These are phyloP conservation scores for Grammomys surdaster DNA, from an alignment of 2,113 vertebrate genomes.

Conservation along the genomic window DNA sequence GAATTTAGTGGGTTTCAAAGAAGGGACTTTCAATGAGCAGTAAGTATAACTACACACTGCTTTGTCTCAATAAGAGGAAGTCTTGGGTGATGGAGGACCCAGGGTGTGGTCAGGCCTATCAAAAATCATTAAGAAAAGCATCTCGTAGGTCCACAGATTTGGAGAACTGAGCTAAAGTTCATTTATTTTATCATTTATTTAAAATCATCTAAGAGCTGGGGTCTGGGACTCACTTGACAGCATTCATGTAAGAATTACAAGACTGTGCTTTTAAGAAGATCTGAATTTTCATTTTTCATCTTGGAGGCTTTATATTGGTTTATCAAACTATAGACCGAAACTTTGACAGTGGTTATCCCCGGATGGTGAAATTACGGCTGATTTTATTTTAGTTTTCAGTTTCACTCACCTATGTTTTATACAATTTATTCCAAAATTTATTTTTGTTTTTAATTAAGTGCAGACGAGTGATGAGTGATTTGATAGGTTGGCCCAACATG, in stretches of 20 bases:
- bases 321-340: background rate
- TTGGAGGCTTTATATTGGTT: background rate
- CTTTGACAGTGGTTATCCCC: background rate
- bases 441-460: background rate
- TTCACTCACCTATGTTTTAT: background rate
- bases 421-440: conserved; percentile 18
- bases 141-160: background rate
- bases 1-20: background rate
- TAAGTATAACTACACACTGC: background rate
- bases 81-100: background rate
- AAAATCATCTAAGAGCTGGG: background rate
- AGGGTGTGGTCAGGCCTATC: background rate
- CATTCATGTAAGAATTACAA: conserved; percentile 11
- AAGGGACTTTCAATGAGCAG: background rate
- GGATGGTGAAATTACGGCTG: background rate
- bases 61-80: background rate
- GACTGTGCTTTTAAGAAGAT: background rate
- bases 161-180: background rate
- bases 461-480: background rate
- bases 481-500: background rate
- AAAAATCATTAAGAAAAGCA: conserved; percentile 20
- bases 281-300: background rate
- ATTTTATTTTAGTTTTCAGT: background rate
- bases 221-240: background rate
- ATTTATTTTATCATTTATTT: background rate